phyloP scores from a whole-genome alignment of 2,113 vertebrate genomes.

The Trematomus loennbergii region DNA sequence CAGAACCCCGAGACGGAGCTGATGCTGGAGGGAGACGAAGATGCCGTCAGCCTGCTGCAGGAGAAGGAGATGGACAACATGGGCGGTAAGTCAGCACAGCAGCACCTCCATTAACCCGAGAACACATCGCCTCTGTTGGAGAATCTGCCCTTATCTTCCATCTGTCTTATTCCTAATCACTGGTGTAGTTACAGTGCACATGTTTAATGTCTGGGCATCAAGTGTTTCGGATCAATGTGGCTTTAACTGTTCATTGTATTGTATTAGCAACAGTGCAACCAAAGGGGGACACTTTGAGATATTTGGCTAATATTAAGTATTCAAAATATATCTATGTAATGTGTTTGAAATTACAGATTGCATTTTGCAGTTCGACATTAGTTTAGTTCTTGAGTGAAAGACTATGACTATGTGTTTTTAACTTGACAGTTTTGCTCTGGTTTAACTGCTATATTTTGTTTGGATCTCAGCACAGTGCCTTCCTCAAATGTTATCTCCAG shows the following conservation, averaged over 20 bases:
- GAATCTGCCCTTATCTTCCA: background rate
- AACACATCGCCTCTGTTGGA: conserved; percentile 8
- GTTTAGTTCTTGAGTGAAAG: background rate
- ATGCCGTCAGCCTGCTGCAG: conserved; percentile 92
- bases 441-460: conserved; percentile 42
- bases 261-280: background rate
- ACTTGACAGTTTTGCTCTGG: conserved; percentile 53
- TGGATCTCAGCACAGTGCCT: conserved; percentile 81
- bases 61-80: conserved; percentile 97
- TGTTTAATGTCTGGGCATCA: conserved; percentile 4
- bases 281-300: background rate
- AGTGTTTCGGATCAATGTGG: background rate
- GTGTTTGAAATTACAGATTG: background rate
- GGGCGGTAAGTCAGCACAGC: conserved; percentile 86
- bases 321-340: background rate
- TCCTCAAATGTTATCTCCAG: conserved; percentile 86
- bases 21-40: conserved; percentile 95
- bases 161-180: background rate
- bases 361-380: background rate
- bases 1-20: conserved; percentile 93
- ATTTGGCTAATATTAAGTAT: background rate
- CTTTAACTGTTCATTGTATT: background rate
- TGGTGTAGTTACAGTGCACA: background rate
- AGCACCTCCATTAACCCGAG: conserved; percentile 20
- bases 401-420: conserved; percentile 12